Conservation (phyloP, 2,797 vertebrate genomes). For the Xenopus petersii region DNA sequence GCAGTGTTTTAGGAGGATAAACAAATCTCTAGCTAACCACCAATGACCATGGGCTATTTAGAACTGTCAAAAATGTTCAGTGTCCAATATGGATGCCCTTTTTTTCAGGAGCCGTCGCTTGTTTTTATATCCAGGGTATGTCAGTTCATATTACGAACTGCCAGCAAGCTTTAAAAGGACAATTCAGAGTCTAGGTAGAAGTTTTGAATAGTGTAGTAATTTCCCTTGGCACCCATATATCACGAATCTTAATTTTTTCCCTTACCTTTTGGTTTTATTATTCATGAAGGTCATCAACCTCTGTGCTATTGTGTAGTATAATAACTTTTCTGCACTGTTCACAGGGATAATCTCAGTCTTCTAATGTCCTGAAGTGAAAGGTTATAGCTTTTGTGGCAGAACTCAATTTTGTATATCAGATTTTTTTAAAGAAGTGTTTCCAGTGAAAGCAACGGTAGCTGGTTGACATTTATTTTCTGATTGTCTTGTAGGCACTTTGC, state of each 20-base stretch:
- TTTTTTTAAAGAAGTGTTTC: neutral
- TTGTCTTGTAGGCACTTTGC: no score
- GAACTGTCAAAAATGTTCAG: conserved; percentile 19
- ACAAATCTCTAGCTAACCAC: neutral
- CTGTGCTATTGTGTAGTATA: conserved; percentile 16
- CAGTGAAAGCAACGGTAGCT: no score
- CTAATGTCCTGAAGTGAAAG: conserved; percentile 3
- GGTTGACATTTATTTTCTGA: no score
- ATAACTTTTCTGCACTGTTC: conserved; percentile 16
- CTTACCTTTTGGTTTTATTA: conserved; percentile 20
- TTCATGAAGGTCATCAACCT: conserved; percentile 24
- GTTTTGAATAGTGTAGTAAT: conserved; percentile 17
- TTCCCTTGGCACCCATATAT: conserved; percentile 33
- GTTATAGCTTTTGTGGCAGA: neutral
- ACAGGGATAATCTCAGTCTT: conserved; percentile 9
- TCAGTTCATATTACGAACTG: conserved; percentile 31
- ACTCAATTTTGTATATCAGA: neutral
- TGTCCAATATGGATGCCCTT: neutral
- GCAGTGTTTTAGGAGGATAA: neutral
- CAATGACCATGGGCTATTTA: neutral
- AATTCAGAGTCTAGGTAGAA: conserved; percentile 32
- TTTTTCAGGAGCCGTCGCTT: neutral
- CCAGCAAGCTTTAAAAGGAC: conserved; percentile 23
- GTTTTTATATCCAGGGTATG: conserved; percentile 31
- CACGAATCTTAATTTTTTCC: conserved; percentile 22